Evolutionary conservation across 2,888 invertebrate species (phyloP).

Genomic region (Parnassius mnemosyne): DNA sequence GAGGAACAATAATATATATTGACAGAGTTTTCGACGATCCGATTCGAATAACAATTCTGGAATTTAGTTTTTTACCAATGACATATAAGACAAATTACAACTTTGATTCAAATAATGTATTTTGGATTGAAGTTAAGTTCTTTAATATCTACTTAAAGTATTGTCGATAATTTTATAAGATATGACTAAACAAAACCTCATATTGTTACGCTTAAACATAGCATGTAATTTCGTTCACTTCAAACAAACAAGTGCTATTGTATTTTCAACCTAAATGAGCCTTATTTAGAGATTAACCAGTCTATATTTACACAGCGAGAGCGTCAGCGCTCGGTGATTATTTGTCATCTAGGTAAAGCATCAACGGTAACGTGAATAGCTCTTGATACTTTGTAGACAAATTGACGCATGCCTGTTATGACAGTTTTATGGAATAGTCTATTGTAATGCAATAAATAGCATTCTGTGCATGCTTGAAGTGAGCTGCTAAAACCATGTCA

Average conservation of each 20-base stretch:
- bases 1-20: constrained; percentile 5
- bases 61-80: constrained; percentile 11
- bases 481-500: constrained; percentile 34
- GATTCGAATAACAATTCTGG: neutral
- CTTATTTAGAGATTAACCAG: too few relatives aligned
- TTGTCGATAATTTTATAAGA: constrained; percentile 30
- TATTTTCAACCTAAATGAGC: neutral
- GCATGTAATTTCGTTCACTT: constrained; percentile 41
- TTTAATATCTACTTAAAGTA: constrained; percentile 14
- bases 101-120: neutral
- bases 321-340: too few relatives aligned
- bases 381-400: too few relatives aligned
- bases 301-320: too few relatives aligned
- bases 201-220: constrained; percentile 51
- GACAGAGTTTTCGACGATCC: neutral
- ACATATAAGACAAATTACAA: constrained; percentile 4
- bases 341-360: too few relatives aligned
- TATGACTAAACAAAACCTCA: constrained; percentile 39
- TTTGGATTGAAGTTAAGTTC: constrained; percentile 1
- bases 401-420: too few relatives aligned
- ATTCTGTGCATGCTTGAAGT: constrained; percentile 23
- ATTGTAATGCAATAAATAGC: constrained; percentile 12
- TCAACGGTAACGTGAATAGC: too few relatives aligned
- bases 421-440: neutral
- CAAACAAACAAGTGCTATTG: constrained; percentile 23